Evolutionary conservation across 1,140 invertebrate species (phyloP), one percentile per base, ranked within the genome.

Genomic region (Pachyrhynchus sulphureomaculatus): DNA sequence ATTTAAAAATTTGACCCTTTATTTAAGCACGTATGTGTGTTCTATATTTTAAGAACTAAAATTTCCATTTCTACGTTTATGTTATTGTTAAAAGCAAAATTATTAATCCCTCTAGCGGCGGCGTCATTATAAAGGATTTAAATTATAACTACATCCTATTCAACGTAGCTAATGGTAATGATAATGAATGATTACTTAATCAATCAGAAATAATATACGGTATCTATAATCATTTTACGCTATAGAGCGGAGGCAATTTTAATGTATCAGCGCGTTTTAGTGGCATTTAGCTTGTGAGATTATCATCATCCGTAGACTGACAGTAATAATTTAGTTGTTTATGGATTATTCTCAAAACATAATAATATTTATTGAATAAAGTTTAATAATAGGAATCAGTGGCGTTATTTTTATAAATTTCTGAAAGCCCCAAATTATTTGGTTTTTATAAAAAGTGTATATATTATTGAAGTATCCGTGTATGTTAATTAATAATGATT

Each of bases 151-250:
- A 39, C 5, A 13, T 39, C 15, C 10, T 39, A 13, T 39, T 39
- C 4, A 13, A 17, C 15, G 37, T 39, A 13, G 13, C n/a, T n/a
- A n/a, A n/a, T n/a, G 37, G 4, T 10, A 17, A 39, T 39, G 37
- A 39, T 39, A n/a, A 39, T 39, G 10, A 39, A 13, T 39, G 15
- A 39, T 39, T 39, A 39, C 37, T 39, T 39, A 39, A 39, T 39
- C 37, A 39, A 39, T 39, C 37, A 39, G 6, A 10, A 39, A 13
- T 4, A 17, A 17, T 39, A n/a, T 13, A 13, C 37, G 37, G 37
- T 39, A 39, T 39, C 37, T 39, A 39, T n/a, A 5, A 39, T 39
- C 37, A 13, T 39, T 17, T 17, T 39, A 39, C 15, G 10, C 37
- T 39, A 13, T 39, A 39, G 15, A 39, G 37, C 15, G 4, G 10